phyloP scores from a whole-genome alignment of 2,113 vertebrate species.

The Eulemur macaco region DNA sequence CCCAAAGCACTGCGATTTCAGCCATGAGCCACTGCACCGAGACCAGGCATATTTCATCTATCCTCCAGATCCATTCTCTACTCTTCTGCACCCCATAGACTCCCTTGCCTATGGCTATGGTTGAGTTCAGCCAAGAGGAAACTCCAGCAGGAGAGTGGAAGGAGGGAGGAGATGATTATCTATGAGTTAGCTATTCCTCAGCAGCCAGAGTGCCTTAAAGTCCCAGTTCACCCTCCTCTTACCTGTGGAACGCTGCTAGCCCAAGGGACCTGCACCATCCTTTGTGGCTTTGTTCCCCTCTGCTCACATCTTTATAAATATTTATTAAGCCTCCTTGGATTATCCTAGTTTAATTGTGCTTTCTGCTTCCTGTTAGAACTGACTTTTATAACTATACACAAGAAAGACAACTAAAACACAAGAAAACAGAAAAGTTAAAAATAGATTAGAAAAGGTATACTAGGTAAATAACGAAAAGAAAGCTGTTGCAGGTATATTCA shows the following conservation, averaged over 20 bases:
- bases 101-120: not conserved
- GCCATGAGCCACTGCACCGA: too few relatives aligned
- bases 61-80: not conserved
- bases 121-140: not conserved
- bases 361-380: not conserved
- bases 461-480: not conserved
- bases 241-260: rapidly evolving
- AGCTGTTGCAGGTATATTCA: not conserved
- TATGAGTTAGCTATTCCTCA: not conserved
- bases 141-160: not conserved
- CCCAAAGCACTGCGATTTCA: too few relatives aligned
- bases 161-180: not conserved
- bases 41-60: too few relatives aligned
- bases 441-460: not conserved
- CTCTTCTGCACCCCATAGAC: not conserved
- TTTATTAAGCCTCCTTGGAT: not conserved
- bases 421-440: not conserved
- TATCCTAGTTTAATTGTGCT: not conserved
- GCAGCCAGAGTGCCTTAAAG: not conserved
- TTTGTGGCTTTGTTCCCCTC: not conserved
- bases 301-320: not conserved
- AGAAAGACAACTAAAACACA: not conserved
- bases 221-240: not conserved
- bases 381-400: not conserved
- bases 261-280: not conserved